Conservation (phyloP, 2,797 vertebrate genomes). For the Clarias fuscus region DNA sequence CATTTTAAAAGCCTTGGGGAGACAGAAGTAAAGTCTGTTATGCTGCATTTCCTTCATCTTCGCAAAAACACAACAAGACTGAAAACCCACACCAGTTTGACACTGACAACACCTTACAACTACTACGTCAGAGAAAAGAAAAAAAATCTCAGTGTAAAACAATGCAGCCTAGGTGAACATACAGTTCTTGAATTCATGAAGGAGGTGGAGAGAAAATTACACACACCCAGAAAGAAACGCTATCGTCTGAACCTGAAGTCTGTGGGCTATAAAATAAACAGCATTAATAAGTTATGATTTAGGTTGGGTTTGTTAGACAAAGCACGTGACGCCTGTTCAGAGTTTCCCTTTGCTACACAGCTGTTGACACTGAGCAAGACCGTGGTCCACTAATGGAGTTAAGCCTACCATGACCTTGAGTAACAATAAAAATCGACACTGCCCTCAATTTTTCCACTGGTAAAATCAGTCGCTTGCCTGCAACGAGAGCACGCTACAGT, state of each 20-base stretch:
- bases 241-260: neutral
- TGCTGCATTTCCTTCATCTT: neutral
- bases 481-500: neutral
- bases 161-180: conserved; percentile 12
- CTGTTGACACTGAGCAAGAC: neutral
- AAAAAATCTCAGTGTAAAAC: neutral
- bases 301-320: conserved; percentile 1
- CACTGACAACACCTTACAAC: neutral
- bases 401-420: conserved; percentile 15
- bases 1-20: conserved; percentile 71
- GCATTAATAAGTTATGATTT: neutral
- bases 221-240: conserved; percentile 23
- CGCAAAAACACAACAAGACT: conserved; percentile 13
- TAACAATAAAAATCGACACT: neutral
- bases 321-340: neutral
- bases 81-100: neutral
- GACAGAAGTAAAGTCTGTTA: conserved; percentile 45
- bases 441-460: neutral
- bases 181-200: neutral
- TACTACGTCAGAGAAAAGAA: neutral
- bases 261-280: neutral
- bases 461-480: conserved; percentile 16
- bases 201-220: conserved; percentile 14
- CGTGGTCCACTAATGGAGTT: neutral
- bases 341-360: conserved; percentile 9